A percentile compares a stretch with the other conserved stretches of the same genome.
Conservation (phyloP, 2,888 invertebrate species). For the Drosophila koepferae region DNA sequence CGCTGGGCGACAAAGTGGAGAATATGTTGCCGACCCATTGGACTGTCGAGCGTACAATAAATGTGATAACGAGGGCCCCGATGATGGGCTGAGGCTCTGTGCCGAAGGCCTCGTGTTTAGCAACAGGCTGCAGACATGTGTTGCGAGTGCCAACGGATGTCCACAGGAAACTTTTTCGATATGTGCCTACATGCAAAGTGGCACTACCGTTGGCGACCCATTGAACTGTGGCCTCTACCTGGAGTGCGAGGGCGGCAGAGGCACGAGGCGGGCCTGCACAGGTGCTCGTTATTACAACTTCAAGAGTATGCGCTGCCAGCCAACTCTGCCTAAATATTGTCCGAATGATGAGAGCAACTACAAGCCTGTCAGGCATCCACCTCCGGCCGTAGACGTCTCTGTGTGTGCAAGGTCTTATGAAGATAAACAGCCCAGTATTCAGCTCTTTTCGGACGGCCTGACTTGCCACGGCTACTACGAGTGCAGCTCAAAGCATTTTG, state of each 20-base stretch:
- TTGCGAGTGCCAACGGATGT: slow-evolving; percentile 37
- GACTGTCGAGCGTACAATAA: slow-evolving; percentile 39
- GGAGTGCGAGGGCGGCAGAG: slow-evolving; percentile 45
- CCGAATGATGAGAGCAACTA: neutral
- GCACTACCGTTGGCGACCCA: slow-evolving; percentile 35
- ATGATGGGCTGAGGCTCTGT: slow-evolving; percentile 25
- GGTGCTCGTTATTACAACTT: slow-evolving; percentile 55
- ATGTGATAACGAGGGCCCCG: slow-evolving; percentile 24
- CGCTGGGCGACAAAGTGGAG: neutral
- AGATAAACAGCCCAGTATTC: slow-evolving; percentile 15
- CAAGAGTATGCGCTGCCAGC: slow-evolving; percentile 39
- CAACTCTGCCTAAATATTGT: slow-evolving; percentile 43
- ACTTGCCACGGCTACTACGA: slow-evolving; percentile 58
- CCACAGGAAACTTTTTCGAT: slow-evolving; percentile 37
- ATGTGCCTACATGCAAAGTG: slow-evolving; percentile 40
- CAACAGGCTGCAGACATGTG: slow-evolving; percentile 44
- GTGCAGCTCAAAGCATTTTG: slow-evolving; percentile 36
- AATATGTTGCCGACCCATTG: slow-evolving; percentile 39
- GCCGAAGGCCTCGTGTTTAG: slow-evolving; percentile 27
- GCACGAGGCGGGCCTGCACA: slow-evolving; percentile 28
- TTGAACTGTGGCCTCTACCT: slow-evolving; percentile 36
- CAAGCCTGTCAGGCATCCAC: slow-evolving; percentile 7
- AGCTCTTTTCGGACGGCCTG: slow-evolving; percentile 39
- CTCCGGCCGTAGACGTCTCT: slow-evolving; percentile 18
- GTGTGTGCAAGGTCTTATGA: slow-evolving; percentile 48